Evolutionary conservation across 2,797 vertebrate genomes (phyloP).

Genomic region (Hozukius guyotensis): DNA sequence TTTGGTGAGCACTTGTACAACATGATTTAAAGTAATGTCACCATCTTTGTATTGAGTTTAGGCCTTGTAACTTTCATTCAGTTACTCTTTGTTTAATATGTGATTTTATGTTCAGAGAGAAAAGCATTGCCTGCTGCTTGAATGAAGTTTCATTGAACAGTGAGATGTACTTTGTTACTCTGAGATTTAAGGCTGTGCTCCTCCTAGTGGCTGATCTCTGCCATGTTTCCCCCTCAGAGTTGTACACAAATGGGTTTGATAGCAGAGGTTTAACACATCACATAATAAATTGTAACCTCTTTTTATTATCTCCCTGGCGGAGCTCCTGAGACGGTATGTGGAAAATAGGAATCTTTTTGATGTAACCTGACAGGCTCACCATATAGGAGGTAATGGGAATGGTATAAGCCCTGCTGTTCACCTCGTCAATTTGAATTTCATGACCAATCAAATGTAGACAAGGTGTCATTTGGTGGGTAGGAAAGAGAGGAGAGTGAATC

Average conservation of each 20-base stretch:
- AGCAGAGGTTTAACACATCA: conserved; percentile 67
- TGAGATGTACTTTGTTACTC: conserved; percentile 41
- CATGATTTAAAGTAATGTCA: conserved; percentile 14
- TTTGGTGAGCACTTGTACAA: conserved; percentile 10
- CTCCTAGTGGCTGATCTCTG: conserved; percentile 82
- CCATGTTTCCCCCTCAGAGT: conserved; percentile 49
- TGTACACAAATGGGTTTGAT: conserved; percentile 68
- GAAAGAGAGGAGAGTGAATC: conserved; percentile 85
- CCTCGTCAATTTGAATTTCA: conserved; percentile 84
- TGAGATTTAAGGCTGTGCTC: conserved; percentile 74
- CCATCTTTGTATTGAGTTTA: conserved; percentile 2
- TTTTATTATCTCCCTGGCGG: conserved; percentile 47
- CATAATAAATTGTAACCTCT: conserved; percentile 58
- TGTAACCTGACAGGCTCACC: conserved; percentile 64
- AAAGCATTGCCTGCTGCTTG: background rate
- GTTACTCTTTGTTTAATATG: conserved; percentile 8
- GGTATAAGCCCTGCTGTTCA: conserved; percentile 73
- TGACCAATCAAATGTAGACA: conserved; percentile 97
- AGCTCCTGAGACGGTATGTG: conserved; percentile 23
- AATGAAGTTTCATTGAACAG: conserved; percentile 37
- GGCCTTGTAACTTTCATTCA: background rate
- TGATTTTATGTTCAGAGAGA: background rate
- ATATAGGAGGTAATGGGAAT: conserved; percentile 65
- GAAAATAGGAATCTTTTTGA: conserved; percentile 63
- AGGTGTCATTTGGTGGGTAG: conserved; percentile 91